These are phyloP conservation scores for Alca torda DNA, from an alignment of 2,797 vertebrate species.

Conservation along the genomic window DNA sequence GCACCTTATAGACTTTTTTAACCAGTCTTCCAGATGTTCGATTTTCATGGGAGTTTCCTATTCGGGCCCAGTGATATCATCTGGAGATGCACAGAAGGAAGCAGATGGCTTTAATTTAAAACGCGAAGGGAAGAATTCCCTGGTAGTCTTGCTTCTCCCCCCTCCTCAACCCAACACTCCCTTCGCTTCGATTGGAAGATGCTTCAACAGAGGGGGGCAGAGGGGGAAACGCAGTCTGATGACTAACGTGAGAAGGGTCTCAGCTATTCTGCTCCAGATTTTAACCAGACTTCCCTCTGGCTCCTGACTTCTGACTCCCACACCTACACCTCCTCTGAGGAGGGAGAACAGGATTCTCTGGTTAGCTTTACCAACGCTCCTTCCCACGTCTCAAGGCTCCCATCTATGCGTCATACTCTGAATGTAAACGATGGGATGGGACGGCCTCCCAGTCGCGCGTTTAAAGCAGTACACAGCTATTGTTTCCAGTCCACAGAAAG, in stretches of 20 bases:
- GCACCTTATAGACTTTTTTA: slow-evolving; percentile 31
- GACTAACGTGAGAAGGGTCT: slow-evolving; percentile 43
- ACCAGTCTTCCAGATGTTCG: slow-evolving; percentile 51
- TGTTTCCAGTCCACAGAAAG: not conserved
- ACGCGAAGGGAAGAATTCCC: slow-evolving; percentile 41
- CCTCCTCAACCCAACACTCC: not conserved
- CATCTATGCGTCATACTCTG: slow-evolving; percentile 43
- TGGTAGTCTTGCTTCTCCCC: not conserved
- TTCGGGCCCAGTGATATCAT: slow-evolving; percentile 49
- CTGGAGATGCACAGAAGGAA: slow-evolving; percentile 59
- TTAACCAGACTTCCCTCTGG: slow-evolving; percentile 56
- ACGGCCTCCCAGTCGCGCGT: not conserved
- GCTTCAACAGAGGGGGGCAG: accelerated
- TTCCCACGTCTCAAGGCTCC: slow-evolving; percentile 52
- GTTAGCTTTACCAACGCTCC: slow-evolving; percentile 40
- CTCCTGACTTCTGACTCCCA: slow-evolving; percentile 44
- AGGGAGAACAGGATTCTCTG: slow-evolving; percentile 70
- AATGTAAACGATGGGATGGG: slow-evolving; percentile 16
- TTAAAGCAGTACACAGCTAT: not conserved
- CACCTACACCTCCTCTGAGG: slow-evolving; percentile 60
- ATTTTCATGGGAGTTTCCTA: slow-evolving; percentile 61
- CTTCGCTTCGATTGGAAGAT: slow-evolving; percentile 6
- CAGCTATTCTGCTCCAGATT: slow-evolving; percentile 28
- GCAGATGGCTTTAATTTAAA: slow-evolving; percentile 61
- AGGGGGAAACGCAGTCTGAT: not conserved